Percentiles rank a stretch among this genome's conserved stretches.
These are phyloP conservation scores for Bombycilla garrulus DNA, from an alignment of 2,113 vertebrate genomes.

Conservation along the genomic window DNA sequence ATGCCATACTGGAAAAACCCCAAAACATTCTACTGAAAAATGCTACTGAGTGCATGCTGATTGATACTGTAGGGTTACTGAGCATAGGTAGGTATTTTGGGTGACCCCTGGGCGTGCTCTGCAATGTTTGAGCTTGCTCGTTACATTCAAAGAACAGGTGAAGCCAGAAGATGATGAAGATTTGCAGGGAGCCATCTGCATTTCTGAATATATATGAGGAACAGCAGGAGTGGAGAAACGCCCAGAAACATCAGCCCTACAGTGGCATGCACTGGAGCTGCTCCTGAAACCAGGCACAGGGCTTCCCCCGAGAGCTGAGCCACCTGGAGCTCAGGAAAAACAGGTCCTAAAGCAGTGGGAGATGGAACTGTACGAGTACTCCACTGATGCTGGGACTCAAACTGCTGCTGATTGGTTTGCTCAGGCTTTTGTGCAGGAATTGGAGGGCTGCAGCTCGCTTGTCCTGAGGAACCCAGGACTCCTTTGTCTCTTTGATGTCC, in stretches of 20 bases:
- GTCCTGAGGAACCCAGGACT: not conserved
- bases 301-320: not conserved
- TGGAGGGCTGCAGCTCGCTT: not conserved
- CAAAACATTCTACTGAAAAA: not conserved
- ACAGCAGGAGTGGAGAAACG: not conserved
- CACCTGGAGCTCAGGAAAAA: slow-evolving; percentile 38
- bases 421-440: not conserved
- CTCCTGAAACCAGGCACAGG: not conserved
- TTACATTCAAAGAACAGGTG: not conserved
- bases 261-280: not conserved
- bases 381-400: not conserved
- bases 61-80: not conserved
- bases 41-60: not conserved
- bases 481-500: not conserved
- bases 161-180: not conserved
- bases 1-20: slow-evolving; percentile 40
- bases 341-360: slow-evolving; percentile 13
- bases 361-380: not conserved
- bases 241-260: not conserved
- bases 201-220: slow-evolving; percentile 23
- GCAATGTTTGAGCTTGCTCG: not conserved
- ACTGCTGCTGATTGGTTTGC: not conserved
- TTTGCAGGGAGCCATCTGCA: not conserved
- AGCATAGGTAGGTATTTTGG: fast-evolving
- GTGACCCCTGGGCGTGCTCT: not conserved